Evolutionary conservation across 2,797 vertebrate species (phyloP).

Genomic region (Morus bassanus): DNA sequence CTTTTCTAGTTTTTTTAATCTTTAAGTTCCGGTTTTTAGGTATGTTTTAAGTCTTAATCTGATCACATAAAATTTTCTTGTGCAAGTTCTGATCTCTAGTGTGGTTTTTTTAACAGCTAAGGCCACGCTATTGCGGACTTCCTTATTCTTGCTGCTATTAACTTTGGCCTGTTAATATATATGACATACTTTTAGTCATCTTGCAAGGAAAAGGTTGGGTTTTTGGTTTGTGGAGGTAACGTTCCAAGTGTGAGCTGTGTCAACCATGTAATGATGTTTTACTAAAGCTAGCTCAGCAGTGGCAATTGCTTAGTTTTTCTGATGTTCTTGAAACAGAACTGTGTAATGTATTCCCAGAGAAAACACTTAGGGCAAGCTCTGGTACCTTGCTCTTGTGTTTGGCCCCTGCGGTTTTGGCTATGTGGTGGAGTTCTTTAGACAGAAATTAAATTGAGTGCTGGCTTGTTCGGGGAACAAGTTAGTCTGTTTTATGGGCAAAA

Average conservation of each 20-base stretch:
- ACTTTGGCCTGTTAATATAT: fast-evolving
- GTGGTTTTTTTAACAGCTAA: neutral
- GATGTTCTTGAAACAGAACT: neutral
- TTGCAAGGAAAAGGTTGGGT: neutral
- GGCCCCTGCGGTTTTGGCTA: neutral
- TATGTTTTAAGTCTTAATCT: neutral
- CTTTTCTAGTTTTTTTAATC: neutral
- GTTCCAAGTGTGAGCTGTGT: neutral
- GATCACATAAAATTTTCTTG: neutral
- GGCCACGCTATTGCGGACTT: neutral
- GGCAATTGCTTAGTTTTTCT: neutral
- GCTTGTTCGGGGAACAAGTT: neutral
- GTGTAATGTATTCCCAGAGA: neutral
- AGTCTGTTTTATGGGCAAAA: neutral
- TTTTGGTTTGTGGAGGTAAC: neutral
- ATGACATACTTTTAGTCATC: neutral
- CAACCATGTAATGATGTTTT: neutral
- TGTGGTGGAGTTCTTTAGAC: neutral
- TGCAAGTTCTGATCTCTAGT: neutral
- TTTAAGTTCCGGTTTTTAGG: neutral
- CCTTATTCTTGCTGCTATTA: neutral
- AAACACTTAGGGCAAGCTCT: neutral
- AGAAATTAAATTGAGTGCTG: neutral
- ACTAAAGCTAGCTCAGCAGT: neutral
- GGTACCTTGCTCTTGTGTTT: neutral